These are phyloP conservation scores for Chrysocyon brachyurus DNA, from an alignment of 2,797 vertebrate genomes.

Conservation along the genomic window DNA sequence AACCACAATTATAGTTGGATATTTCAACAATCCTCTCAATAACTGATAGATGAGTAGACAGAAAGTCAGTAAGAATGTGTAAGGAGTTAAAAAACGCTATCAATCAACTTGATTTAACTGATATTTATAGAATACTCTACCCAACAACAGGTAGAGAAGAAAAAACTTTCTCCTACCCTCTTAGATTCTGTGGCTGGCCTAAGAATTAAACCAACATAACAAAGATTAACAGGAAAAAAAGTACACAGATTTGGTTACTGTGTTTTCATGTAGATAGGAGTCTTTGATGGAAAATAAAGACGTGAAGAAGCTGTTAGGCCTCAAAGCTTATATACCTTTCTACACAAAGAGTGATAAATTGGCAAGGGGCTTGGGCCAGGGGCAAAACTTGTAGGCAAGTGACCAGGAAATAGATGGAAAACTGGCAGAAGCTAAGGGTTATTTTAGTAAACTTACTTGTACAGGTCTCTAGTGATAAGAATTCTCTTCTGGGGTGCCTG, in stretches of 20 bases:
- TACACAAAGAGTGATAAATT: neutral
- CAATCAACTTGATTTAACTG: neutral
- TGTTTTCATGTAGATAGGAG: neutral
- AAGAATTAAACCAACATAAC: neutral
- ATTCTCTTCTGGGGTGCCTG: neutral
- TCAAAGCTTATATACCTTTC: neutral
- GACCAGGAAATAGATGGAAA: neutral
- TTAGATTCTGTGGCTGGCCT: neutral
- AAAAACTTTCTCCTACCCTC: neutral
- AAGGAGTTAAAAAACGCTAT: constrained; percentile 7
- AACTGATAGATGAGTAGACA: constrained; percentile 38
- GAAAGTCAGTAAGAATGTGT: constrained; percentile 50
- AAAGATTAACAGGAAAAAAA: neutral
- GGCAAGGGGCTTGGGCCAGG: neutral
- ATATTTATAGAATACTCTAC: neutral
- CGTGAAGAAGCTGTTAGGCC: neutral
- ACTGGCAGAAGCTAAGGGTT: neutral
- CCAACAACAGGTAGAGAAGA: neutral
- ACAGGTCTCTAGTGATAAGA: neutral
- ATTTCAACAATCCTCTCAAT: neutral
- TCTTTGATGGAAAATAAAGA: neutral
- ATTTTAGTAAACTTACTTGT: neutral
- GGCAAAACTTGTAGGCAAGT: neutral
- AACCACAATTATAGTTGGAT: neutral
- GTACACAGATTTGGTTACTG: neutral